phyloP scores from a whole-genome alignment of 2,797 vertebrate species.

The Acropternis orthonyx region DNA sequence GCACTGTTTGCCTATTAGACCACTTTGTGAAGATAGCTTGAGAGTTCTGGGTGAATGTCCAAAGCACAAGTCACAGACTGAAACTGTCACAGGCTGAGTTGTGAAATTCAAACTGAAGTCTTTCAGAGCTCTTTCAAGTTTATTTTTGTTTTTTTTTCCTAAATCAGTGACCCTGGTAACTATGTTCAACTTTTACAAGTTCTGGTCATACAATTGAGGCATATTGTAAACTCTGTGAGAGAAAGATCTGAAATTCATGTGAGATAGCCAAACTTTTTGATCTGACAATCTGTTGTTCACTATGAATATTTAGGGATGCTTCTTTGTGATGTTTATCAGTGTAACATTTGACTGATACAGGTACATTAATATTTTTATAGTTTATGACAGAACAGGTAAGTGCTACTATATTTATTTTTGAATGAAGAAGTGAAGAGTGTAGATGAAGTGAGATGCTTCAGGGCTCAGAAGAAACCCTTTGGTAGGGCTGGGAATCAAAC shows the following conservation, averaged over 20 bases:
- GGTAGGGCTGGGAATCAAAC: not conserved
- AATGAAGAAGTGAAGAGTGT: not conserved
- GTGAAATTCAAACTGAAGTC: not conserved
- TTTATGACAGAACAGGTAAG: not conserved
- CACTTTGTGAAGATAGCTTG: not conserved
- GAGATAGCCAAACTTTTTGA: not conserved
- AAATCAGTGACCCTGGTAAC: not conserved
- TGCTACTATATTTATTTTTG: not conserved
- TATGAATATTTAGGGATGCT: not conserved
- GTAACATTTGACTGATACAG: not conserved
- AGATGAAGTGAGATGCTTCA: not conserved
- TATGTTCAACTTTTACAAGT: not conserved
- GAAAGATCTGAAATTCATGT: not conserved
- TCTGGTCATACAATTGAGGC: fast-evolving
- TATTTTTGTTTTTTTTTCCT: not conserved
- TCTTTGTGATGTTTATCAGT: not conserved
- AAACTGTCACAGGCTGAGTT: fast-evolving
- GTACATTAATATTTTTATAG: not conserved
- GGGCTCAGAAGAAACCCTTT: not conserved
- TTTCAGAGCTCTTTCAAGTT: not conserved
- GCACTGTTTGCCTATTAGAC: not conserved
- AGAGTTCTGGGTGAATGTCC: not conserved
- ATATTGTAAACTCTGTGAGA: not conserved
- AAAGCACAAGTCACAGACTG: not conserved
- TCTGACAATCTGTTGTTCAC: not conserved